Conservation (phyloP, 1,140 invertebrate genomes). For the Papilio machaon region DNA sequence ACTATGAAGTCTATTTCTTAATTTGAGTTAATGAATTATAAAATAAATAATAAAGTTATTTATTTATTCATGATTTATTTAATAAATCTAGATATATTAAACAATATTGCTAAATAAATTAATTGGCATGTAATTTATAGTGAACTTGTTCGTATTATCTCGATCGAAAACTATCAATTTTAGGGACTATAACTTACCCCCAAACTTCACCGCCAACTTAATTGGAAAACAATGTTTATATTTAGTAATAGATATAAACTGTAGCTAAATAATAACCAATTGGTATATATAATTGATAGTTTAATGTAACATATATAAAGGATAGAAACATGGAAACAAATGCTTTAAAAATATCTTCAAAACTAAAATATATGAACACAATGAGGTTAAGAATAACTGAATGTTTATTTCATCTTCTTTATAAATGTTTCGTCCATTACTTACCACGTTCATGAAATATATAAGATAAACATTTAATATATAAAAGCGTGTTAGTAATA, state of each 20-base stretch:
- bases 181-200: background rate
- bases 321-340: no score
- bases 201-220: background rate
- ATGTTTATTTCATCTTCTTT: slow-evolving; percentile 14
- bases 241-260: background rate
- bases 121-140: slow-evolving; percentile 5
- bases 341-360: no score
- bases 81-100: background rate
- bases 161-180: slow-evolving; percentile 4
- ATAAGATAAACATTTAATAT: slow-evolving; percentile 8
- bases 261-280: background rate
- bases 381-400: background rate
- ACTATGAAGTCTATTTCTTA: no score
- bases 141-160: background rate
- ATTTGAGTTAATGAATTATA: no score
- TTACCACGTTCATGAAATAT: slow-evolving; percentile 12
- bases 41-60: no score
- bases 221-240: slow-evolving; percentile 8
- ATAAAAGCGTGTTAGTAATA: slow-evolving; percentile 6
- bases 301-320: no score
- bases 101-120: background rate
- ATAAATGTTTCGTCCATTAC: background rate
- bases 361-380: no score
- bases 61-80: no score
- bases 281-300: background rate